A percentile compares a stretch with the other conserved stretches of the same genome.
These are phyloP conservation scores for Heliocidaris tuberculata DNA, from an alignment of 35 echinoderm and acorn worm species.

Conservation along the genomic window DNA sequence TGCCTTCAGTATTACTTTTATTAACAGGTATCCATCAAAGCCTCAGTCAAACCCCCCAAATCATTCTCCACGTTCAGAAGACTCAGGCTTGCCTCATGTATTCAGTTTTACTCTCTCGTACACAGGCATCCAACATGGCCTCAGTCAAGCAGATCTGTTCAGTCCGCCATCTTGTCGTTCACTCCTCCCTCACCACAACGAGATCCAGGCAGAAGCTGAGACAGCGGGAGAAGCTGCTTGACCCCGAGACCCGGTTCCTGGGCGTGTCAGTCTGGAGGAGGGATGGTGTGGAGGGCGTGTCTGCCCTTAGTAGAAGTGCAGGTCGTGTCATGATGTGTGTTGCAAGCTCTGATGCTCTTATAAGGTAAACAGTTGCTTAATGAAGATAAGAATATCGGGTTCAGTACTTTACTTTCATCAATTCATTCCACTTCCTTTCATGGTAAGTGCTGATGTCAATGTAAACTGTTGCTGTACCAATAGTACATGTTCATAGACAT, in stretches of 20 bases:
- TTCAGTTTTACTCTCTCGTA: neutral
- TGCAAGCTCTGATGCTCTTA: constrained; percentile 16
- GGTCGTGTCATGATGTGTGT: constrained; percentile 7
- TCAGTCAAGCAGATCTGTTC: constrained; percentile 27
- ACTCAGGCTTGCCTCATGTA: too few species aligned
- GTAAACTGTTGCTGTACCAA: too few species aligned
- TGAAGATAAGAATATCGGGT: too few species aligned
- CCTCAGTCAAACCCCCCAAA: too few species aligned
- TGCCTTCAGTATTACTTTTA: too few species aligned
- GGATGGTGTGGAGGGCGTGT: neutral
- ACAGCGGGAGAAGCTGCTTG: neutral
- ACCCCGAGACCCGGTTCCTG: constrained; percentile 31
- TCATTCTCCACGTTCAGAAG: too few species aligned
- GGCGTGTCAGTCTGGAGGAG: constrained; percentile 22
- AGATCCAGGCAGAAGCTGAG: neutral
- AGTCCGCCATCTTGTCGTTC: constrained; percentile 25
- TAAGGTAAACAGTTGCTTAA: neutral
- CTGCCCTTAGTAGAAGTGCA: neutral
- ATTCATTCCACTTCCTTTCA: too few species aligned
- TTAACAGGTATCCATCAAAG: too few species aligned
- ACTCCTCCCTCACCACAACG: constrained; percentile 1
- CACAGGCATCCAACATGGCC: neutral
- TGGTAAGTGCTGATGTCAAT: too few species aligned
- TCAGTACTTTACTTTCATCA: too few species aligned
- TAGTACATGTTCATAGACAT: too few species aligned